Evolutionary conservation across 2,797 vertebrate genomes (phyloP), one percentile per base, ranked within the genome.

Genomic region (Myoxocephalus aenaeus): DNA sequence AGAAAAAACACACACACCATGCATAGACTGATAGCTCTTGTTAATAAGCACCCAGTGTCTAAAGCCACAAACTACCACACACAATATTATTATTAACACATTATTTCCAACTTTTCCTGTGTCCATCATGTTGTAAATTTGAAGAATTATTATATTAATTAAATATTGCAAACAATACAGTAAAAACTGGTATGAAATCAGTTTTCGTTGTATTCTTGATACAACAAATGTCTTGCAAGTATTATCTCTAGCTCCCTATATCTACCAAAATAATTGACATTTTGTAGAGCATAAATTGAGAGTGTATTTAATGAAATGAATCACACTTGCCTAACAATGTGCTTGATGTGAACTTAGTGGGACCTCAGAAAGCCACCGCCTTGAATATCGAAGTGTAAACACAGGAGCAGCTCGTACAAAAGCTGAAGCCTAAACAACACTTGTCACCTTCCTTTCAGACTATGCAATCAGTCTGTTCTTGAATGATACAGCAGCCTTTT

Each of bases 401-500:
- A 88, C 70, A 81, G 58, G 51, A 64, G 80, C 77, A 75, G 86
- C 86, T 88, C 81, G 73, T 73, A 77, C 36, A 51, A 10, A 48
- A 5, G 66, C 36, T 73, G 70, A 80, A 77, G 82, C 72, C 87
- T 57, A 79, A 86, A 88, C 75, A 89, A 80, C 82, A 89, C 73
- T 87, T 86, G 86, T 83, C 91, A 79, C 68, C 74, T 71, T 82
- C 66, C 65, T 86, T 90, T 82, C 75, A 87, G 68, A 65, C 59
- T 44, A 51, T 82, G 79, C 84, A 79, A 82, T 90, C 73, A 48
- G 70, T 67, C 90, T 87, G 77, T 80, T 88, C 53, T 53, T 66
- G 58, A 90, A 87, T 70, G 79, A 92, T 83, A 88, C 81, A 86
- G 66, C 62, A 84, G 74, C 73, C 81, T 87, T 90, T 85, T 64